phyloP scores from a whole-genome alignment of 2,888 invertebrate genomes.

The Pollenia angustigena region DNA sequence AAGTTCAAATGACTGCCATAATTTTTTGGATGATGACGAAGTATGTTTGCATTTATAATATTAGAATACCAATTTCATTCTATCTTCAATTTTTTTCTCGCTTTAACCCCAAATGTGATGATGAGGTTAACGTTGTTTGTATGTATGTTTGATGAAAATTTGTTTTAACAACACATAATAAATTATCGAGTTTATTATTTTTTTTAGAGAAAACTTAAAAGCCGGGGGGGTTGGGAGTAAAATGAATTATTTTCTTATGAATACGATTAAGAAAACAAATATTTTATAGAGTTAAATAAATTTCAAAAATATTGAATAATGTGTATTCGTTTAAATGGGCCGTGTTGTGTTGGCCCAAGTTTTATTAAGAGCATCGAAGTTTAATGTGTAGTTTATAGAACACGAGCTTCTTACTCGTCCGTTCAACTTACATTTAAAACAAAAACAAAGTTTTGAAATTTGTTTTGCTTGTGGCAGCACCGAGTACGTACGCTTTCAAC shows the following conservation, averaged over 20 bases:
- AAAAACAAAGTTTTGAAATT: too few species aligned
- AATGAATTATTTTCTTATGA: neutral
- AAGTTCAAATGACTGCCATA: neutral
- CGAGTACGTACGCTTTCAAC: too few species aligned
- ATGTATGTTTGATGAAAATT: constrained; percentile 1
- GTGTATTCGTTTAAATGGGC: too few species aligned
- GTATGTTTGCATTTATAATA: constrained; percentile 20
- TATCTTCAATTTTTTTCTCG: neutral
- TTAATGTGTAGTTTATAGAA: too few species aligned
- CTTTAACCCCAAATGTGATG: neutral
- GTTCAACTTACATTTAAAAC: too few species aligned
- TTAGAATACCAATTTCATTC: neutral
- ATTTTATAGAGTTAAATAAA: too few species aligned
- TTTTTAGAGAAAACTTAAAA: neutral
- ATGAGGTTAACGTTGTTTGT: neutral
- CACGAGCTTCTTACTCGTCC: too few species aligned
- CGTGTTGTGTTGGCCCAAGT: too few species aligned
- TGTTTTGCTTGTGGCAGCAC: too few species aligned
- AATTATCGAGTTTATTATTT: constrained; percentile 3
- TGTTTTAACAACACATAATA: constrained; percentile 17
- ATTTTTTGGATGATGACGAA: neutral
- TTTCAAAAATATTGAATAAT: too few species aligned
- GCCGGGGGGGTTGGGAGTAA: neutral
- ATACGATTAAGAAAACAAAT: neutral
- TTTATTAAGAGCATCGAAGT: too few species aligned